Evolutionary conservation across 2,797 vertebrate genomes (phyloP).

Genomic region (Pogoniulus pusillus): DNA sequence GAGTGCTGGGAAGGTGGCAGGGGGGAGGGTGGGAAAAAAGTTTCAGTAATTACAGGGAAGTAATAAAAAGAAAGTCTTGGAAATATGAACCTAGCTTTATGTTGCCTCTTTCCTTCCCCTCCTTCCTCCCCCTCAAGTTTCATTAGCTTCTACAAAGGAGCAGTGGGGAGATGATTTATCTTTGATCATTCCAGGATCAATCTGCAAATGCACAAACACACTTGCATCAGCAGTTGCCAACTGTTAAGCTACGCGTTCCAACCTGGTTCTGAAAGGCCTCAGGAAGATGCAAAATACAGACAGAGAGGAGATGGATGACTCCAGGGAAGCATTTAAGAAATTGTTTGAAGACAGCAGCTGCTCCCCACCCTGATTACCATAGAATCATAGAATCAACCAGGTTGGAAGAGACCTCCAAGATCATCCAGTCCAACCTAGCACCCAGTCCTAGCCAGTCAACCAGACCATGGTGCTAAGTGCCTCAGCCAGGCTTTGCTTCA

Average conservation of each 20-base stretch:
- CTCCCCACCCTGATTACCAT: slow-evolving; percentile 42
- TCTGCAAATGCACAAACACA: slow-evolving; percentile 28
- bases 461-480: too few species aligned
- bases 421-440: too few species aligned
- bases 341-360: slow-evolving; percentile 43
- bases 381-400: too few species aligned
- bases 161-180: slow-evolving; percentile 51
- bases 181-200: slow-evolving; percentile 65
- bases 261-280: slow-evolving; percentile 35
- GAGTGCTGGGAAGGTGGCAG: background rate
- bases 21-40: background rate
- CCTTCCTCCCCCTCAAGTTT: background rate
- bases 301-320: slow-evolving; percentile 8
- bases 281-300: background rate
- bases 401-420: too few species aligned
- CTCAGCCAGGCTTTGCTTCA: too few species aligned
- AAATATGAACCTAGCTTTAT: background rate
- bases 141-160: slow-evolving; percentile 47
- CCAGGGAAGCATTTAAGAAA: slow-evolving; percentile 4
- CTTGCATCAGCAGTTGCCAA: slow-evolving; percentile 56
- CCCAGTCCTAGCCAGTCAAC: too few species aligned
- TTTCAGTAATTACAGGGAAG: slow-evolving; percentile 48
- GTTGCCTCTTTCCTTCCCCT: background rate
- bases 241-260: slow-evolving; percentile 33
- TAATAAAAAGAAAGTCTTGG: slow-evolving; percentile 20